These are phyloP conservation scores for Resseliella maxima DNA, from an alignment of 2,888 invertebrate species.

Conservation along the genomic window DNA sequence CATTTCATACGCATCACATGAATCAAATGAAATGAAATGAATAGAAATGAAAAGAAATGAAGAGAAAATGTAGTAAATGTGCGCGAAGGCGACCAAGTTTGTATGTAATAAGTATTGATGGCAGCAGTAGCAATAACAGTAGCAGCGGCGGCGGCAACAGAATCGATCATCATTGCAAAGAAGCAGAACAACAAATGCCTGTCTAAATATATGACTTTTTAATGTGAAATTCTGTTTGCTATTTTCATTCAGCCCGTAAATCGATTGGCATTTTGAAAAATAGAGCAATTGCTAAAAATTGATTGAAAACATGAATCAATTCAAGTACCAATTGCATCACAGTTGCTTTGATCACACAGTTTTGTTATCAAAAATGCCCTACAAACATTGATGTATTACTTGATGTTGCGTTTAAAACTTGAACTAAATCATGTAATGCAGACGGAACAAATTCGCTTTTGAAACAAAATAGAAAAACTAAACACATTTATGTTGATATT, in stretches of 20 bases:
- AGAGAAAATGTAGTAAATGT: neutral
- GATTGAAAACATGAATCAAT: too few species aligned
- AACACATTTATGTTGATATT: too few species aligned
- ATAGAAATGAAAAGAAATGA: neutral
- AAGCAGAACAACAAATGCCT: neutral
- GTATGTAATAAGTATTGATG: neutral
- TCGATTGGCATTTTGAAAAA: neutral
- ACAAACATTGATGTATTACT: too few species aligned
- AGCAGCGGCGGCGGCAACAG: neutral
- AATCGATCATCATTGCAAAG: neutral
- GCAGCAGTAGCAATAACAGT: neutral
- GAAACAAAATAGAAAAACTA: too few species aligned
- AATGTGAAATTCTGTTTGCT: neutral
- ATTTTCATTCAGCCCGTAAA: neutral
- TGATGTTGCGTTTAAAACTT: too few species aligned
- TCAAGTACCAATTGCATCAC: too few species aligned
- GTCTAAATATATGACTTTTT: constrained; percentile 46
- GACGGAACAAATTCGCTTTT: too few species aligned
- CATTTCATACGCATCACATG: neutral
- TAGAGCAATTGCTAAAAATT: too few species aligned
- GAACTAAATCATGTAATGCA: too few species aligned
- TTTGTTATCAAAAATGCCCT: too few species aligned
- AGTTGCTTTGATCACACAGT: too few species aligned
- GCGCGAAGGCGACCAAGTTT: neutral
- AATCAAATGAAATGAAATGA: constrained; percentile 21